Base-by-base conservation (phyloP, 2,113 vertebrate species). In the Tragelaphus buxtoni region DNA sequence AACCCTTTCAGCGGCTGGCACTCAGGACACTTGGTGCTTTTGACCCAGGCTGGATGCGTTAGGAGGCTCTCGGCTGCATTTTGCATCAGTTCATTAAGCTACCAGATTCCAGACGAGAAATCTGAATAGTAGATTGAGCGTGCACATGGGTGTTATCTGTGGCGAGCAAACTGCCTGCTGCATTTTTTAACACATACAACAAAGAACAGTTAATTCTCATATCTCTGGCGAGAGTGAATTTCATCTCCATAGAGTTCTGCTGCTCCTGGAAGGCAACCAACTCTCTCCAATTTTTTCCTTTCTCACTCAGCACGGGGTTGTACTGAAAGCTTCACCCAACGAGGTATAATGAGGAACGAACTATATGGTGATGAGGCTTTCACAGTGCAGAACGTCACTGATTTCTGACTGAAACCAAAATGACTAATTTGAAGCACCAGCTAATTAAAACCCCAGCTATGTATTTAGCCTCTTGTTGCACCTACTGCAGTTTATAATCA, bases 401-500 rank as follows among this genome's bases (percentile, higher is more conserved):
- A 99, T 99, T 99, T 99, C 99, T 98, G 98, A 99, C 98, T 98
- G 98, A 99, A 99, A 99, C 98, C 97, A 98, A 98, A 99, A 99
- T 99, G 99, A 99, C 98, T 99, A 99, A 99, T 99, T 99, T 99
- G 98, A 99, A 99, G 98, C 98, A 98, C 98, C 97, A 98, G 98
- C 98, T 99, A 99, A 99, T 99, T 99, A 99, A 99, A 99, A 99
- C 98, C 98, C 98, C 98, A 99, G 98, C 98, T 98, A 99, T 99
- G 98, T 98, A 98, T 99, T 99, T 99, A 99, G 98, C 99, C 99
- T 99, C 99, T 99, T 99, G 98, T 99, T 99, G 99, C 98, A 99
- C 98, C 99, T 98, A 99, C 98, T 98, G 98, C 98, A 98, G 98
- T 99, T 99, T 99, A 99, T 99, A 99, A 99, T 99, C 99, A 99